Base-by-base conservation (phyloP, 2,797 vertebrate genomes). In the Pachyuromys duprasi region DNA sequence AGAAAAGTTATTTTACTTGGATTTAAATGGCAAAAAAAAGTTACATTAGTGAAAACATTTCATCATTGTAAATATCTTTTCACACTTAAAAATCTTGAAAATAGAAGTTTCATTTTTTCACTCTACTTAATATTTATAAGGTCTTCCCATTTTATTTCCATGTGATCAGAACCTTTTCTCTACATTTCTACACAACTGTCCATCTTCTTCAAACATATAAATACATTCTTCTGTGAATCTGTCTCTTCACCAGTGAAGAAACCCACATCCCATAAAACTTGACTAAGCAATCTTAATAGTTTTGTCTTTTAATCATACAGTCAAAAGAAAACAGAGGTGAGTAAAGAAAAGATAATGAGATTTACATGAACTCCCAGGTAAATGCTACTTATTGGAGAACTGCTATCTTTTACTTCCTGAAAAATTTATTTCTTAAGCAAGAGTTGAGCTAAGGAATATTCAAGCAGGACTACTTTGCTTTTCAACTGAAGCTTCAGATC, bases 1-100 rank as follows among this genome's bases (percentile, higher is more conserved):
- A 33, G 60, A 89, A 89, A 83, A 76, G 45, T 33, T 75, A 75
- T 83, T 95, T 75, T 3, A 89, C 69, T 91, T 65, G 15, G 7
- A 33, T 83, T 90, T 93, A 91, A 96, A 95, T 91, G 93, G 65
- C 33, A 11, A 72, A 93, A 93, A 93, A 93, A 69, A 82, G 49
- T 39, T 49, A 79, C 90, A 76, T 94, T 72, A 94, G 28, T 74
- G 42, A 79, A 94, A 90, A 89, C 3, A 76, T 95, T 93, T 95
- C 76, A 78, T 53, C 12, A 79, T 42, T 83, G 83, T 84, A 93
- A 97, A 91, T 87, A 80, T 84, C 15, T 80, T 45, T 78, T 90
- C 26, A 81, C 36, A 92, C 55, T 83, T 92, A 91, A 92, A 93
- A 94, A 82, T 39, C 72, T 69, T 91, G 33, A 93, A 90, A 60